Base-by-base conservation (phyloP, 2,888 invertebrate species). In the Mesoligia furuncula region DNA sequence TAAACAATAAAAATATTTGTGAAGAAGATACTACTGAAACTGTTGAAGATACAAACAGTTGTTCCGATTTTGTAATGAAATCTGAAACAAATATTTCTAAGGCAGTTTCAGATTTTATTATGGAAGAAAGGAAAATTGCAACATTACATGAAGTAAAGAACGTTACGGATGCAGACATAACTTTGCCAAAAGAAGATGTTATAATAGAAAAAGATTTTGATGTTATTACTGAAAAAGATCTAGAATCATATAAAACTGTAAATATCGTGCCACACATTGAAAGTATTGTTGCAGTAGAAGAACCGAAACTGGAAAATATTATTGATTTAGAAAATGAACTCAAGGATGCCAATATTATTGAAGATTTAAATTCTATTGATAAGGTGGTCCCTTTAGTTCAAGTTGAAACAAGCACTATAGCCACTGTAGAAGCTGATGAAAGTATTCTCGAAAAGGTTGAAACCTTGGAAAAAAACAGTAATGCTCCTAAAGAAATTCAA, bases 71-170 rank as follows among this genome's bases (percentile, higher is more conserved):
- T 31, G 61, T 65, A 4, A 39, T 62, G 1, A 73, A 79, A 73
- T n/a, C 76, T 39, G 64, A 71, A 54, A 77, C 77, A 78, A 73
- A 82, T 75, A 65, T 75, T 66, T 62, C 75, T 69, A 79, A 81
- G 72, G 73, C 85, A 59, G 75, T 87, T 72, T 83, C 75, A 24
- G 82, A 87, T 77, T 87, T 88, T 59, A 71, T 88, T 36, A 75
- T 74, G 73, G 77, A 77, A 77, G 82, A 85, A 78, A 75, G 76
- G 54, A 87, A 81, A 42, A 77, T 71, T 76, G 75, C 83, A 9
- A 42, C 45, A 31, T 17, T 54, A 73, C 65, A 76, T 77, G 81
- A 79, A 62, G 62, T n/a, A 20, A 79, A 67, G 3, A 57, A 66
- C 7, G 31, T 45, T 62, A n/a, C 45, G 13, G 73, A 75, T 42